Conservation (phyloP, 2,113 vertebrate genomes). For the Egretta garzetta region DNA sequence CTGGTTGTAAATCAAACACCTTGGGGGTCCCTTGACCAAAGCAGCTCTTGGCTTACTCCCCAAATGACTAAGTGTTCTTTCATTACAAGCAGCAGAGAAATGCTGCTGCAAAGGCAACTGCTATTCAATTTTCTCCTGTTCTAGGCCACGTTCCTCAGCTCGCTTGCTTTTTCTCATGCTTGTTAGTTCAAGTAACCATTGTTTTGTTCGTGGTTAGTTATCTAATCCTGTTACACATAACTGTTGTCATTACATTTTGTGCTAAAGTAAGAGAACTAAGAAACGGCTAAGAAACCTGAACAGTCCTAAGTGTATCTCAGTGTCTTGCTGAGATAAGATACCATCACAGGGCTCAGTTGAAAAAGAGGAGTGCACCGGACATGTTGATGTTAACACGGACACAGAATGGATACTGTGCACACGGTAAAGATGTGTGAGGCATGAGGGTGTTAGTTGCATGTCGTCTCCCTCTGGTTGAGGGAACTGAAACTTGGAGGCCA, state of each 20-base stretch:
- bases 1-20: conserved; percentile 40
- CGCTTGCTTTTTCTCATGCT: neutral
- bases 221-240: neutral
- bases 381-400: fast-evolving
- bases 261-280: neutral
- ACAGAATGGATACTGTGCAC: neutral
- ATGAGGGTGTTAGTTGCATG: fast-evolving
- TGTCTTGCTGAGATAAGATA: neutral
- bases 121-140: neutral
- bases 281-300: neutral
- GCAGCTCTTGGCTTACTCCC: neutral
- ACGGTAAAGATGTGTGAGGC: neutral
- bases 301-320: neutral
- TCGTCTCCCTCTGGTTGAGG: neutral
- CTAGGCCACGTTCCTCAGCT: neutral
- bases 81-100: neutral
- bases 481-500: neutral
- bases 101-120: neutral
- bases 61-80: neutral
- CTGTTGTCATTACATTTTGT: neutral
- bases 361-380: neutral
- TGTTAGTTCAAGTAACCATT: neutral
- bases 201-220: neutral
- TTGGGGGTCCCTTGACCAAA: neutral
- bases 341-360: neutral